Evolutionary conservation across 2,113 vertebrate genomes (phyloP).

Genomic region (Eublepharis macularius): DNA sequence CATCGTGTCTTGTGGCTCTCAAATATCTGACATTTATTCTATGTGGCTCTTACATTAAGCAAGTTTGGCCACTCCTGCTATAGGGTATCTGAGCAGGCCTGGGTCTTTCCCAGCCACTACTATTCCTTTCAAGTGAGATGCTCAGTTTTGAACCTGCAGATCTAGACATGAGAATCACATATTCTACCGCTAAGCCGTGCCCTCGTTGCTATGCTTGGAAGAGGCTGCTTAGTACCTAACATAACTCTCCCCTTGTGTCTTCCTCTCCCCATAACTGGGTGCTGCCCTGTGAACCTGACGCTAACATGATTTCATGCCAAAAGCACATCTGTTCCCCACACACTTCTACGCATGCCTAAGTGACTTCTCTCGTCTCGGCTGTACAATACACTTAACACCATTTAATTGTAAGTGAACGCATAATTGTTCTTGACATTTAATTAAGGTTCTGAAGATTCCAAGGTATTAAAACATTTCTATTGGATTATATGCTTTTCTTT

Average conservation of each 20-base stretch:
- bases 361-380: constrained; percentile 28
- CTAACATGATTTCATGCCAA: constrained; percentile 23
- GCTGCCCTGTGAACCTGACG: constrained; percentile 7
- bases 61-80: no score
- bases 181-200: not conserved
- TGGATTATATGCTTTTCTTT: constrained; percentile 33
- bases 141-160: not conserved
- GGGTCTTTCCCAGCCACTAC: no score
- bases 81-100: no score
- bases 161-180: not conserved
- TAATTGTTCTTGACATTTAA: constrained; percentile 72
- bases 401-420: constrained; percentile 49
- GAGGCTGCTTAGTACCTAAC: not conserved
- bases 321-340: constrained; percentile 2
- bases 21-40: no score
- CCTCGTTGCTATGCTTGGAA: not conserved
- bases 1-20: no score
- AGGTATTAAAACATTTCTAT: constrained; percentile 48
- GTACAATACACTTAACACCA: constrained; percentile 35
- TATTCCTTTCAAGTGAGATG: not conserved
- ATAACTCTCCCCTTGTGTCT: not conserved
- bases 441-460: constrained; percentile 55
- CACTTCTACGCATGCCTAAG: constrained; percentile 31
- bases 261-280: constrained; percentile 11
- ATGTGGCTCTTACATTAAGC: no score